Evolutionary conservation across 1,140 invertebrate genomes (phyloP), one percentile per base, ranked within the genome.

Genomic region (Bombus consobrinus): DNA sequence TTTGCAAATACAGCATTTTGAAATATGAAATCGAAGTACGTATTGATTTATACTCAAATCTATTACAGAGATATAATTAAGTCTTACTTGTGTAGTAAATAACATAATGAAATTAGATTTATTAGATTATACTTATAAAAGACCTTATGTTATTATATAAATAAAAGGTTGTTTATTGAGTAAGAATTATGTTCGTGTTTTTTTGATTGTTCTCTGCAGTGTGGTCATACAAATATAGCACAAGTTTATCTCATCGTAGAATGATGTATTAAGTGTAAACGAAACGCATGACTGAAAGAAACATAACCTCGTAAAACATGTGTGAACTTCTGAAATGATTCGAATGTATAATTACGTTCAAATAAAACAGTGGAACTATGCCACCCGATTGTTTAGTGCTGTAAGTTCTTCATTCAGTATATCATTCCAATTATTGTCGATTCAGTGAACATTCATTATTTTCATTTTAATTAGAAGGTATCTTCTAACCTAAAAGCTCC

Each of bases 91-190:
- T 71, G 25, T 75, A 71, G 59, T 41, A 39, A 68, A 59, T 79
- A 13, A 71, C 78, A 68, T 75, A 32, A 62, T 75, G 28, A 37
- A 71, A 59, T 37, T 86, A 72, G 78, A 77, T 87, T 57, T 87
- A 83, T 87, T 89, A 89, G 66, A 81, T 59, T 87, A 66, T 89
- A 89, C 86, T 86, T 72, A 72, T 43, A 74, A 75, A 79, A 83
- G 62, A 83, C 73, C 75, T 74, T 87, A 87, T 76, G 43, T 87
- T 85, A 81, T 53, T 53, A 41, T 87, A 86, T 80, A 76, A 89
- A 90, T 90, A 90, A 90, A 89, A 66, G 12, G 22, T 86, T 89
- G 69, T 88, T 57, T 81, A 64, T 89, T 88, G 39, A 87, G 5
- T 80, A 89, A 81, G 62, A 47, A 75, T 32, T 66, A 69, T 3